Percentiles rank a stretch among this genome's conserved stretches.
Conservation (phyloP, 2,797 vertebrate species). For the Urosaurus nigricauda region DNA sequence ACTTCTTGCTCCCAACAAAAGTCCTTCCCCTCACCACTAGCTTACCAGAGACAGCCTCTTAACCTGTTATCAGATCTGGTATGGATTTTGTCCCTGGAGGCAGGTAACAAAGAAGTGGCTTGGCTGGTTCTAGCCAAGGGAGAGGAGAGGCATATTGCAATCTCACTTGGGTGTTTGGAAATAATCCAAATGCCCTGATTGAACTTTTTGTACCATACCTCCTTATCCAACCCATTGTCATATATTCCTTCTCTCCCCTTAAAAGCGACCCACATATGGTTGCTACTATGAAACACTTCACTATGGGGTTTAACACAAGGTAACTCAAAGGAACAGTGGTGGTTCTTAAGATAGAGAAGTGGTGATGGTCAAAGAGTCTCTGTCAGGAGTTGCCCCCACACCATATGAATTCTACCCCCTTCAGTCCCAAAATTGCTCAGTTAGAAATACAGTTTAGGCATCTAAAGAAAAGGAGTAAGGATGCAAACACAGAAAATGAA, state of each 20-base stretch:
- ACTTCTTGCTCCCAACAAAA: neutral
- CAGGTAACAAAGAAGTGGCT: constrained; percentile 60
- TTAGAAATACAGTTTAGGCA: too few species aligned
- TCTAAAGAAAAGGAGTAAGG: too few species aligned
- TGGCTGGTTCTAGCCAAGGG: constrained; percentile 41
- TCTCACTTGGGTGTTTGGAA: constrained; percentile 31
- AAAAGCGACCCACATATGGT: neutral
- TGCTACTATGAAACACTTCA: neutral
- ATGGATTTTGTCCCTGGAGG: constrained; percentile 18
- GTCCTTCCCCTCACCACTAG: neutral
- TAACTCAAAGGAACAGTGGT: neutral
- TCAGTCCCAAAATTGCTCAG: too few species aligned
- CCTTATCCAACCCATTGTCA: neutral
- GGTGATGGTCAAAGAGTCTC: rapidly evolving
- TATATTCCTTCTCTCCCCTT: neutral
- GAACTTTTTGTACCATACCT: constrained; percentile 2
- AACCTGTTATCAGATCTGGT: neutral
- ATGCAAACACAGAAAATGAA: too few species aligned
- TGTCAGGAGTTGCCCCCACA: too few species aligned
- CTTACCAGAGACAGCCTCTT: neutral
- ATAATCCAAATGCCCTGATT: neutral
- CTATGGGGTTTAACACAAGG: neutral
- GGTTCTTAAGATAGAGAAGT: rapidly evolving
- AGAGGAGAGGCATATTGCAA: constrained; percentile 21
- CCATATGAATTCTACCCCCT: too few species aligned